phyloP scores from a whole-genome alignment of 2,888 invertebrate species.

The Papilio gigon region DNA sequence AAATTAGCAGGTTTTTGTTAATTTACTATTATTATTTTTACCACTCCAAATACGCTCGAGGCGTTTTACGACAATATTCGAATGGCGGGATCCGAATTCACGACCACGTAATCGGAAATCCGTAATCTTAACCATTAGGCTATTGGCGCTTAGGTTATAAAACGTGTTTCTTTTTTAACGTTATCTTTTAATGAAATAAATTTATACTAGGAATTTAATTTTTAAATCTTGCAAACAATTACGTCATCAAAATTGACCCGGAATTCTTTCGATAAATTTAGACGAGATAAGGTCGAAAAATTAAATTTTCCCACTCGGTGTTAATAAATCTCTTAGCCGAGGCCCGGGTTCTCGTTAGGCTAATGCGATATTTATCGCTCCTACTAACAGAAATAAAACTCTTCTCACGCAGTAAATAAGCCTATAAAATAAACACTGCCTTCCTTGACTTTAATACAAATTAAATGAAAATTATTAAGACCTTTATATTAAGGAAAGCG shows the following conservation, averaged over 20 bases:
- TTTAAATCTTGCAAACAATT: conserved; percentile 8
- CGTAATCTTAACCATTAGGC: too few species aligned
- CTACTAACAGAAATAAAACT: conserved; percentile 66
- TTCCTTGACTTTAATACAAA: conserved; percentile 38
- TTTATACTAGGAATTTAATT: conserved; percentile 17
- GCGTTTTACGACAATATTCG: too few species aligned
- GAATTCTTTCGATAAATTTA: conserved; percentile 56
- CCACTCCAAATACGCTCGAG: too few species aligned
- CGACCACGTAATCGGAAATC: too few species aligned
- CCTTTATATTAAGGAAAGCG: conserved; percentile 15
- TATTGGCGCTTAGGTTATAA: too few species aligned
- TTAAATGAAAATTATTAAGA: conserved; percentile 33
- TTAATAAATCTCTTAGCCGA: conserved; percentile 65
- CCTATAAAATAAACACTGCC: conserved; percentile 58
- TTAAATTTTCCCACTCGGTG: conserved; percentile 59
- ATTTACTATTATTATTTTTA: too few species aligned
- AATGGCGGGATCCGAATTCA: too few species aligned
- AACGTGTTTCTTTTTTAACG: too few species aligned
- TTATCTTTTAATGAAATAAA: conserved; percentile 16
- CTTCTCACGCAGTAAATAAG: conserved; percentile 65
- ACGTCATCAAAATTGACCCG: conserved; percentile 47
- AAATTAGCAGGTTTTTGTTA: too few species aligned
- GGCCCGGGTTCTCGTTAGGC: conserved; percentile 57
- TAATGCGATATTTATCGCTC: conserved; percentile 77
- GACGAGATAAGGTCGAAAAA: conserved; percentile 60